Base-by-base conservation (phyloP, 2,113 vertebrate species). In the Cyrtonyx montezumae region DNA sequence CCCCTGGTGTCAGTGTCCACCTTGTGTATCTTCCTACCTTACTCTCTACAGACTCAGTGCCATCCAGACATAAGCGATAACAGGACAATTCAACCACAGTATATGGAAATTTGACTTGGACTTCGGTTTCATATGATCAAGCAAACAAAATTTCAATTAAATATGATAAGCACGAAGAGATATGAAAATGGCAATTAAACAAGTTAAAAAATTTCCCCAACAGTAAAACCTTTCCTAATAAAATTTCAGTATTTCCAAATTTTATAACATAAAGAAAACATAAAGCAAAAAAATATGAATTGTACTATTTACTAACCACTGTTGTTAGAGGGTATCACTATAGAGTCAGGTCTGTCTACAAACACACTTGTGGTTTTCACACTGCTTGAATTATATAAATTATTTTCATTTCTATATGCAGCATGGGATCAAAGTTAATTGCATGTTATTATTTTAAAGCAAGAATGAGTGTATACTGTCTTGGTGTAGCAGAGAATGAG, bases 51-150 rank as follows among this genome's bases (percentile, higher is more conserved):
- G 16, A 28, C n/a, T 43, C 1, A 2, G 30, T 20, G 7, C 5
- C 8, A 30, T 56, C 2, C 12, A 48, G 63, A 43, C 25, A 14
- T 34, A 7, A 34, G 26, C 1, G 1, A 3, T n/a, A 34, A 28
- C 2, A 42, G 22, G 30, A 42, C 6, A 74, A 61, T 53, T 87
- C 40, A 53, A 15, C 40, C 40, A 37, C 9, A 6, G 37, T 22
- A 30, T 40, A 79, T 12, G 32, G 23, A 70, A 84, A 59, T 11
- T 45, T 51, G 36, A 49, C 9, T 83, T 40, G 9, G 37, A 62
- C 20, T 56, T 49, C 23, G 4, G 2, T 71, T 74, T 93, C 22
- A 70, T 58, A 25, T 5, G 6, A 48, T 48, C 46, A 62, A 63
- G 66, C 12, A 71, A 58, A 55, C 8, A 82, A 73, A 85, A 67